Conservation (phyloP, 2,888 invertebrate species). For the Amitus sp. region DNA sequence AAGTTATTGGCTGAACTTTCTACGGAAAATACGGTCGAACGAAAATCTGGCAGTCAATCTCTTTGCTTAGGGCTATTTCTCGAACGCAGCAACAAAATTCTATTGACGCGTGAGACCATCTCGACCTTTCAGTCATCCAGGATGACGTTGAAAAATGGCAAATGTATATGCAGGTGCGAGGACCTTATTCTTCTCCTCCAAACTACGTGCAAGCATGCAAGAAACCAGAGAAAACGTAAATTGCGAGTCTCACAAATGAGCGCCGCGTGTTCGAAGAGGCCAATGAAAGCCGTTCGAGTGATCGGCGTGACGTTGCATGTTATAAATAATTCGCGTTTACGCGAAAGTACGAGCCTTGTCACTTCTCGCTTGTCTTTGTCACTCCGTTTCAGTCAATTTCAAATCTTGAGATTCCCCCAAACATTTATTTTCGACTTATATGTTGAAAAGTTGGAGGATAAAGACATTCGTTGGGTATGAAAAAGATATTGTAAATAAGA, state of each 20-base stretch:
- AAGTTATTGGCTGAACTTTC: too few relatives aligned
- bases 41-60: too few relatives aligned
- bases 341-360: conserved; percentile 2
- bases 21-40: too few relatives aligned
- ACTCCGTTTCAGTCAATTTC: not conserved
- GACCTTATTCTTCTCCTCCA: conserved; percentile 13
- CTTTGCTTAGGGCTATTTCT: too few relatives aligned
- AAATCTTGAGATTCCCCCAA: too few relatives aligned
- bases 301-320: conserved; percentile 13
- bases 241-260: conserved; percentile 11
- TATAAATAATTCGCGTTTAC: conserved; percentile 10
- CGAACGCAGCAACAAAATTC: too few relatives aligned
- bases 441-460: too few relatives aligned
- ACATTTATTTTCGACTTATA: too few relatives aligned
- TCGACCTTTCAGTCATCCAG: conserved; percentile 5
- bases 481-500: too few relatives aligned
- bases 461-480: too few relatives aligned
- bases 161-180: conserved; percentile 10
- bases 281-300: conserved; percentile 14
- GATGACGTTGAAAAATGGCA: conserved; percentile 16
- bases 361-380: not conserved
- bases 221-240: conserved; percentile 19
- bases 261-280: conserved; percentile 8
- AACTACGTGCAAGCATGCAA: conserved; percentile 6
- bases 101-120: conserved; percentile 16